phyloP scores from a whole-genome alignment of 2,113 vertebrate species.

The Gambusia affinis region DNA sequence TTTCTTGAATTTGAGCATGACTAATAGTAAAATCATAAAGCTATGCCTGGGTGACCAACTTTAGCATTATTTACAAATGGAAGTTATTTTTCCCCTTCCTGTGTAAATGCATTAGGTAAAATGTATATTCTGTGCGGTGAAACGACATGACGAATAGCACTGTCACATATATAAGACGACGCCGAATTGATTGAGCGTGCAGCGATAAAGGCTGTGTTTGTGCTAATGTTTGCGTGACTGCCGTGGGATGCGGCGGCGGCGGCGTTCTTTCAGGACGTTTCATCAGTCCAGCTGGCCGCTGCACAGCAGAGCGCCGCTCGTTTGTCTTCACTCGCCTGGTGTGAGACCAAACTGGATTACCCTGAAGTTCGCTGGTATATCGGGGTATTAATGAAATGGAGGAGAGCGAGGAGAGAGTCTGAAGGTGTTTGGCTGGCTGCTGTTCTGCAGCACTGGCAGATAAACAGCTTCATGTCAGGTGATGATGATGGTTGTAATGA shows the following conservation, averaged over 20 bases:
- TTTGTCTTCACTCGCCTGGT: conserved; percentile 32
- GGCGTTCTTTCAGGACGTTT: conserved; percentile 45
- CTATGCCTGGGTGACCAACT: not conserved
- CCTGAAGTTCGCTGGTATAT: conserved; percentile 31
- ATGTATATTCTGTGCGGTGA: conserved; percentile 25
- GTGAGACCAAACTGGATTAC: conserved; percentile 15
- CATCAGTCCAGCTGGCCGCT: conserved; percentile 33
- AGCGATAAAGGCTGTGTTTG: conserved; percentile 33
- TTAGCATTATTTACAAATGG: conserved; percentile 9
- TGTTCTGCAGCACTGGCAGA: not conserved
- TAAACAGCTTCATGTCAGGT: not conserved
- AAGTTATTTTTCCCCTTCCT: conserved; percentile 4
- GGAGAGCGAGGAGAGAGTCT: not conserved
- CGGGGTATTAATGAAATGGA: conserved; percentile 24
- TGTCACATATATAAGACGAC: conserved; percentile 41
- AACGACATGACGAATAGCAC: conserved; percentile 38
- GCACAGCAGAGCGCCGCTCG: conserved; percentile 16
- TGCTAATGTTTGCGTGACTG: conserved; percentile 12
- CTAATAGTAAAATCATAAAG: not conserved
- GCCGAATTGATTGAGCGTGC: conserved; percentile 39
- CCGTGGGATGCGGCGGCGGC: conserved; percentile 1
- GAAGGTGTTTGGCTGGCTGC: conserved; percentile 3
- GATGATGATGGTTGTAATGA: conserved; percentile 10
- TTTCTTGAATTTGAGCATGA: not conserved
- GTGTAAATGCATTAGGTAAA: conserved; percentile 17